phyloP scores from a whole-genome alignment of 2,113 vertebrate species.

The Scolopax mira region DNA sequence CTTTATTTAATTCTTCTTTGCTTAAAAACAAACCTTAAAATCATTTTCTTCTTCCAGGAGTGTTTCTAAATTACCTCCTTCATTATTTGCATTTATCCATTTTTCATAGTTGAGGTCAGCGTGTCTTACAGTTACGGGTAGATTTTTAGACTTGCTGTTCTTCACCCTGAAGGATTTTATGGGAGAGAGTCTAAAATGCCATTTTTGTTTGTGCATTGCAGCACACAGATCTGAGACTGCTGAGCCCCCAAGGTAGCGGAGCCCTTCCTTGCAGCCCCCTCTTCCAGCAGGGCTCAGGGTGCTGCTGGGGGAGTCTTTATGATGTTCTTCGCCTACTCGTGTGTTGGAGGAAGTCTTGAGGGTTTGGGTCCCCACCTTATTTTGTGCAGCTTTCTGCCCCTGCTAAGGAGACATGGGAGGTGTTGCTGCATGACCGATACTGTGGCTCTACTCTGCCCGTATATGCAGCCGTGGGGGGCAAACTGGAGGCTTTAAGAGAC shows the following conservation, averaged over 20 bases:
- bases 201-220: neutral
- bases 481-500: neutral
- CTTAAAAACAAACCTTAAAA: neutral
- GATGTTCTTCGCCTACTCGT: neutral
- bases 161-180: neutral
- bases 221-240: neutral
- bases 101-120: neutral
- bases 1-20: neutral
- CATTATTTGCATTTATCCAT: neutral
- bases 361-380: neutral
- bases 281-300: rapidly evolving
- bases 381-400: neutral
- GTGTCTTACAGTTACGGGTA: neutral
- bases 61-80: neutral
- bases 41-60: neutral
- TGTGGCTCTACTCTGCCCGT: rapidly evolving
- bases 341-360: neutral
- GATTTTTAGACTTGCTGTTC: neutral
- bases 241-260: rapidly evolving
- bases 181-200: neutral
- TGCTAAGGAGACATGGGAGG: rapidly evolving
- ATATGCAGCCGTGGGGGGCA: neutral
- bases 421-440: neutral
- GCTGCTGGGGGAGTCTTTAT: neutral
- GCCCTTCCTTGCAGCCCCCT: rapidly evolving